Conservation (phyloP, 2,113 vertebrate species). For the Rafetus swinhoei region DNA sequence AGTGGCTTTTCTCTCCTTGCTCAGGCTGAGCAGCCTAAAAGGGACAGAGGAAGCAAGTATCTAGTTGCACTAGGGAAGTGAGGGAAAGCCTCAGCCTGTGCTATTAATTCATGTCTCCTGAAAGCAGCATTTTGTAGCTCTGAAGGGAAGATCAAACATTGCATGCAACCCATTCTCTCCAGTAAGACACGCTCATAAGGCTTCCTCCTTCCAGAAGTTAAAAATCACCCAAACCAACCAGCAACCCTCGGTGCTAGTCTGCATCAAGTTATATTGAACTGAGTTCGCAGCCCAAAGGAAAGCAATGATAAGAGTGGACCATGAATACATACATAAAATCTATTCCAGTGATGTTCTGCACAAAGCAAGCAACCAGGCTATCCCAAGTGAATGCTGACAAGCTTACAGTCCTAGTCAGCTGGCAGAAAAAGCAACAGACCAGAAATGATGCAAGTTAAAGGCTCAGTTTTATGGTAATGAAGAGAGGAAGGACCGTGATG, state of each 20-base stretch:
- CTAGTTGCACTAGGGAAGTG: background rate
- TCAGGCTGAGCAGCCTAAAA: background rate
- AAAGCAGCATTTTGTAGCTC: background rate
- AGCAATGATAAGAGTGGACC: background rate
- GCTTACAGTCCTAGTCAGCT: background rate
- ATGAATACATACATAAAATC: rapidly evolving
- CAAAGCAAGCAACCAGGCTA: background rate
- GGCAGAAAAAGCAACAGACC: background rate
- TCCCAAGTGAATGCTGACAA: background rate
- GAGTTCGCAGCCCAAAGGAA: background rate
- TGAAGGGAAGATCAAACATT: background rate
- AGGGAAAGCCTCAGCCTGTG: background rate
- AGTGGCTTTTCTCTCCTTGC: background rate
- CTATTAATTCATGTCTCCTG: background rate
- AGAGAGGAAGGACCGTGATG: background rate
- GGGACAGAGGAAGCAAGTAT: slow-evolving; percentile 14
- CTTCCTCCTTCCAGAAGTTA: background rate
- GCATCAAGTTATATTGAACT: background rate
- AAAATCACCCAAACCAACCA: background rate
- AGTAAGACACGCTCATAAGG: background rate
- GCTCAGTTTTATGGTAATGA: rapidly evolving
- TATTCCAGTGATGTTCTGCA: rapidly evolving
- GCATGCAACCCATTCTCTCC: too few species aligned
- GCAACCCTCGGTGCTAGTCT: background rate
- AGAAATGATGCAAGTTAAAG: background rate